Conservation (phyloP, 2,113 vertebrate species). For the Caloenas nicobarica region DNA sequence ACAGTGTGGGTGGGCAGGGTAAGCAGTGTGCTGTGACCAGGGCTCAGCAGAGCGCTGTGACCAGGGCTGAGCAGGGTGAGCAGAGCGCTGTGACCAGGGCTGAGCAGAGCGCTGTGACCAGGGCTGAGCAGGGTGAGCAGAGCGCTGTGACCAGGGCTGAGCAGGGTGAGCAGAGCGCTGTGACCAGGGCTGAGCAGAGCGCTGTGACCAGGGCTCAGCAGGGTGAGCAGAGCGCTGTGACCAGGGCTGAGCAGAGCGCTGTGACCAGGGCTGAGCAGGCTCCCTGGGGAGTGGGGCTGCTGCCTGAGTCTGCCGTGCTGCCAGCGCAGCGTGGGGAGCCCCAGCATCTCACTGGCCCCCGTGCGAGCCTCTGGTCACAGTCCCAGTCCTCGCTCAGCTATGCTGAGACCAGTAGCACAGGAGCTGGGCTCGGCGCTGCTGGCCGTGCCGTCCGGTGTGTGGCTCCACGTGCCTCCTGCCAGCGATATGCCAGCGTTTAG, state of each 20-base stretch:
- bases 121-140: no score
- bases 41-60: neutral
- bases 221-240: no score
- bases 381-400: fast-evolving
- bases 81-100: no score
- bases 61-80: no score
- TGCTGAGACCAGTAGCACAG: fast-evolving
- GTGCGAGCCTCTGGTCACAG: fast-evolving
- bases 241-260: no score
- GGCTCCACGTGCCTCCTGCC: fast-evolving
- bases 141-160: no score
- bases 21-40: neutral
- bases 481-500: neutral
- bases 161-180: no score
- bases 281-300: no score
- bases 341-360: fast-evolving
- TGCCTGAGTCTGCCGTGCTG: no score
- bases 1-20: neutral
- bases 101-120: no score
- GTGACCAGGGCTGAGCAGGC: neutral
- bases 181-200: neutral
- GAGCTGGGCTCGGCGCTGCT: neutral
- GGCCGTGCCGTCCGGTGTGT: fast-evolving
- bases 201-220: no score
- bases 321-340: neutral